phyloP scores from a whole-genome alignment of 2,113 vertebrate genomes.

The Vicugna pacos region DNA sequence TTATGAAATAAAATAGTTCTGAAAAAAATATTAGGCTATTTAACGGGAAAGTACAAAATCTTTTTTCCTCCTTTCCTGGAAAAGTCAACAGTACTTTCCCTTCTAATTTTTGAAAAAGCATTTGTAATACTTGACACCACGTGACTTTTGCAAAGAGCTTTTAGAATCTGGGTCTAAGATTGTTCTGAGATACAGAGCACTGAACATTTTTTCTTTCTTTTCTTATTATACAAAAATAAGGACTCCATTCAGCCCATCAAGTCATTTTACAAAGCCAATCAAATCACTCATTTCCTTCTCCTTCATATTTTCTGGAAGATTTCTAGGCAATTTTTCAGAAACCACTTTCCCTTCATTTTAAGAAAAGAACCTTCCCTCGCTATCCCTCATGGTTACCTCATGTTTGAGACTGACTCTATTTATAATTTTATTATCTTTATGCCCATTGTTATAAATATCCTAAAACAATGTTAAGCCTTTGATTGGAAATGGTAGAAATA shows the following conservation, averaged over 20 bases:
- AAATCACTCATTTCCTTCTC: conserved; percentile 44
- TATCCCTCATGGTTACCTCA: background rate
- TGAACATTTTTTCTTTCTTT: conserved; percentile 10
- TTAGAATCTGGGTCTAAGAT: conserved; percentile 7
- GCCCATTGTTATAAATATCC: background rate
- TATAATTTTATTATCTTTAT: background rate
- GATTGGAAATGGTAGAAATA: background rate
- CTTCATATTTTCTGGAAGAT: conserved; percentile 39
- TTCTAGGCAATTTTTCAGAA: conserved; percentile 55
- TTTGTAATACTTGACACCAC: conserved; percentile 55
- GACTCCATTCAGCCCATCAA: background rate
- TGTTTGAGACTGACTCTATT: background rate
- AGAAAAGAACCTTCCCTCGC: conserved; percentile 8
- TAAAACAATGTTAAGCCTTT: conserved; percentile 40
- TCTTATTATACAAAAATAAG: conserved; percentile 55
- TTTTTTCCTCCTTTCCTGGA: conserved; percentile 43
- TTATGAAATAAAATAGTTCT: conserved; percentile 28
- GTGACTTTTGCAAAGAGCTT: conserved; percentile 64
- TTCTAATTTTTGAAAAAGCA: conserved; percentile 57
- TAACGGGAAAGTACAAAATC: conserved; percentile 38
- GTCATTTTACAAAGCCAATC: conserved; percentile 58
- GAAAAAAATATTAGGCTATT: conserved; percentile 47
- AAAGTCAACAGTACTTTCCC: conserved; percentile 20
- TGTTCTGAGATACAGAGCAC: conserved; percentile 53
- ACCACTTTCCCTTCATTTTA: conserved; percentile 44